A percentile compares a stretch with the other conserved stretches of the same genome.
phyloP scores from a whole-genome alignment of 2,888 invertebrate genomes.

The Lissocephala sabroskyi region DNA sequence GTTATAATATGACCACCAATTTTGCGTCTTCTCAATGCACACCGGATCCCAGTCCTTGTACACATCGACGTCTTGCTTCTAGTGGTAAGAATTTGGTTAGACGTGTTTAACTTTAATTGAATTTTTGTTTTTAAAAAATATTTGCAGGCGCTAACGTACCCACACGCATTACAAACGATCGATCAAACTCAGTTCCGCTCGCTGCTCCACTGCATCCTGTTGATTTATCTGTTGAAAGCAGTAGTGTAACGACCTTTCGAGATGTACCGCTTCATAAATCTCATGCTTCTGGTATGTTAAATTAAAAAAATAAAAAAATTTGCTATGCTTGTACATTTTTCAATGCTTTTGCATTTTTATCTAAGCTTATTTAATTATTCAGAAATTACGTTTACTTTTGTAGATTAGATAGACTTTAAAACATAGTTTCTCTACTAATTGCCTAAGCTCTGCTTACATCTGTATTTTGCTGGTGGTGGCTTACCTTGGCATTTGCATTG shows the following conservation, averaged over 20 bases:
- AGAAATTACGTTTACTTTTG: no score
- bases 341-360: no score
- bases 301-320: no score
- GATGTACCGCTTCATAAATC: constrained; percentile 92
- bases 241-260: constrained; percentile 93
- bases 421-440: no score
- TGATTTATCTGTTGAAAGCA: constrained; percentile 94
- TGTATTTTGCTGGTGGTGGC: no score
- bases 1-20: constrained; percentile 40
- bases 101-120: no score
- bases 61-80: constrained; percentile 78
- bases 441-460: no score
- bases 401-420: no score
- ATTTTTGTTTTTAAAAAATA: background rate
- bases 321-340: no score
- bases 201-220: constrained; percentile 80
- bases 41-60: constrained; percentile 73
- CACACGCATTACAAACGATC: constrained; percentile 81
- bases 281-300: constrained; percentile 78
- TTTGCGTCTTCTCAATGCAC: constrained; percentile 32
- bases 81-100: no score
- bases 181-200: constrained; percentile 88
- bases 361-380: no score
- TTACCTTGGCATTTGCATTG: no score
- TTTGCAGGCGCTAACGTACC: constrained; percentile 50